Percentiles rank a stretch among this genome's conserved stretches.
phyloP scores from a whole-genome alignment of 92 coral and sea anemone species.

The Parazoanthus atlanticus region DNA sequence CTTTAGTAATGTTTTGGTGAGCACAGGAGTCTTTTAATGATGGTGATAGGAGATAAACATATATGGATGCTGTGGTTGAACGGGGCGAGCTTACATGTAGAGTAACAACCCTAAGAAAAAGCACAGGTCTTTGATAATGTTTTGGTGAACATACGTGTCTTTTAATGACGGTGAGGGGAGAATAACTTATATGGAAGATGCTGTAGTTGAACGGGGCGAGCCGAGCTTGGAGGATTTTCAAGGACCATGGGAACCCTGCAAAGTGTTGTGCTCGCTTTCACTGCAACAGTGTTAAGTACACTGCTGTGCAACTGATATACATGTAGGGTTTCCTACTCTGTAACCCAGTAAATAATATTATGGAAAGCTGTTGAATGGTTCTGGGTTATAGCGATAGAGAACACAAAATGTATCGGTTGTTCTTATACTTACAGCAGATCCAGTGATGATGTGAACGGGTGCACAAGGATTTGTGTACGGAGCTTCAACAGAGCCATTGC shows the following conservation, averaged over 20 bases:
- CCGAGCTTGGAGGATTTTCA: constrained; percentile 57
- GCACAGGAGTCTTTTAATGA: too few species aligned
- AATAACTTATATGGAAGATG: constrained; percentile 55
- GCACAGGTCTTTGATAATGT: not conserved
- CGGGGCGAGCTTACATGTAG: constrained; percentile 73
- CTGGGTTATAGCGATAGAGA: too few species aligned
- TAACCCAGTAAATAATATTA: too few species aligned
- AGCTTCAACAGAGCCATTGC: constrained; percentile 81
- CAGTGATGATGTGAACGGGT: constrained; percentile 94
- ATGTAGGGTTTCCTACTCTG: too few species aligned
- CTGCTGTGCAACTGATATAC: too few species aligned
- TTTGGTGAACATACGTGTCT: too few species aligned
- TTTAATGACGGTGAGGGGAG: not conserved
- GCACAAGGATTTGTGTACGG: constrained; percentile 97
- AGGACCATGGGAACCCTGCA: too few species aligned
- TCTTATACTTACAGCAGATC: constrained; percentile 83
- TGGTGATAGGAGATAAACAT: constrained; percentile 12
- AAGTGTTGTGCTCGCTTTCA: too few species aligned
- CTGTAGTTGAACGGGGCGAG: constrained; percentile 76
- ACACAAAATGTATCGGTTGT: too few species aligned
- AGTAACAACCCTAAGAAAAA: constrained; percentile 77
- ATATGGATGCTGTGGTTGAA: constrained; percentile 54
- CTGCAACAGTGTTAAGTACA: too few species aligned
- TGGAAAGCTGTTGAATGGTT: too few species aligned
- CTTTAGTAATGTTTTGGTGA: not conserved